These are phyloP conservation scores for Drosophila pruinosa DNA, from an alignment of 1,140 invertebrate species.

Conservation along the genomic window DNA sequence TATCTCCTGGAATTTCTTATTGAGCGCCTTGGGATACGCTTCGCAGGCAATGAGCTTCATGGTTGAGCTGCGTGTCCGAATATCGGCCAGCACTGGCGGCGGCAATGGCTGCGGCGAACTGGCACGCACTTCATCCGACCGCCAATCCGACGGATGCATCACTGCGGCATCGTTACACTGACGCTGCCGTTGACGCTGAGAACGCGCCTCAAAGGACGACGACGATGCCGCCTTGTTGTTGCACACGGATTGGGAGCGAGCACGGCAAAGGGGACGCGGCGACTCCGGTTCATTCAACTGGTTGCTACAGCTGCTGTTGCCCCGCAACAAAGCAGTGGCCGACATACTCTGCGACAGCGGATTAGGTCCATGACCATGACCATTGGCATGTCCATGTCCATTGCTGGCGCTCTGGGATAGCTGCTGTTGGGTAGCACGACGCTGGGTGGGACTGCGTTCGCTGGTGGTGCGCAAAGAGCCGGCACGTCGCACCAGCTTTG, in stretches of 20 bases:
- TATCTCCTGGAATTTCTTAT: constrained; percentile 83
- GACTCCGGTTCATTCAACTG: constrained; percentile 23
- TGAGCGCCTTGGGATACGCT: constrained; percentile 59
- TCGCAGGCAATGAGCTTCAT: constrained; percentile 72
- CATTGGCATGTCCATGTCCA: constrained; percentile 26
- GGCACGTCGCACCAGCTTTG: constrained; percentile 85
- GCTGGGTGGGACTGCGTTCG: constrained; percentile 77
- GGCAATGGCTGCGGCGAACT: constrained; percentile 58
- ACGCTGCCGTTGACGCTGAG: constrained; percentile 4
- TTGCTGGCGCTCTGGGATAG: constrained; percentile 72
- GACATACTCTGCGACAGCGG: constrained; percentile 85
- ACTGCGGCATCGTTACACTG: background rate
- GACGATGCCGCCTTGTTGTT: constrained; percentile 28
- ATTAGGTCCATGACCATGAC: constrained; percentile 64
- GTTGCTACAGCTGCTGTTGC: no score
- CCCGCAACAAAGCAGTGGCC: constrained; percentile 80
- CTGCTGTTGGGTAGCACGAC: constrained; percentile 64
- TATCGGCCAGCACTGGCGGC: constrained; percentile 13
- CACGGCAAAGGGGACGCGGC: constrained; percentile 48
- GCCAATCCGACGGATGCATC: constrained; percentile 41
- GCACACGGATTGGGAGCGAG: constrained; percentile 75
- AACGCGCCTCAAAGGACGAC: background rate
- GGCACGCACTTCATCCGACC: constrained; percentile 34
- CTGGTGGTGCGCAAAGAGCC: constrained; percentile 83
- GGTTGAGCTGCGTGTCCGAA: constrained; percentile 62